phyloP scores from a whole-genome alignment of 2,888 invertebrate species.

The Lysandra coridon region DNA sequence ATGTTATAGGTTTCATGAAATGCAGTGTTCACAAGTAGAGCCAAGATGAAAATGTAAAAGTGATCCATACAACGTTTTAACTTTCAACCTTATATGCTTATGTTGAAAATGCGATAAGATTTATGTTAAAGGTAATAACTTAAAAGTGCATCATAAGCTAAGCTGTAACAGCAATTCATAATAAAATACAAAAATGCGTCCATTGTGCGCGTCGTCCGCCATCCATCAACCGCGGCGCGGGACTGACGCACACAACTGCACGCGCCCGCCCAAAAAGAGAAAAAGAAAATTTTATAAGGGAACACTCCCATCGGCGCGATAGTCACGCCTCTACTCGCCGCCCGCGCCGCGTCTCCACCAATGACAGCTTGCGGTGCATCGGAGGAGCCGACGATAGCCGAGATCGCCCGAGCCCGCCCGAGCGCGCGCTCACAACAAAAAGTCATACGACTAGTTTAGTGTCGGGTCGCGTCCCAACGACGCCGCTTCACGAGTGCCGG shows the following conservation, averaged over 20 bases:
- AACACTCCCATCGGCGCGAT: constrained; percentile 69
- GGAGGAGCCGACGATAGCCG: constrained; percentile 60
- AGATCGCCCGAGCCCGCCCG: constrained; percentile 59
- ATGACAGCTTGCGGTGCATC: constrained; percentile 53
- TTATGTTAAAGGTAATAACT: constrained; percentile 13
- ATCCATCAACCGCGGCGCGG: constrained; percentile 72
- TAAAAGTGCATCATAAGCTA: constrained; percentile 26
- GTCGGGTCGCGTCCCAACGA: constrained; percentile 80
- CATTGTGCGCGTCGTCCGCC: constrained; percentile 53
- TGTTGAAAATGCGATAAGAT: background rate
- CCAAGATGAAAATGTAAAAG: background rate
- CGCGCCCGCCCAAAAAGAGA: constrained; percentile 75
- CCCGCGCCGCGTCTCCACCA: constrained; percentile 53
- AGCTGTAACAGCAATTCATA: constrained; percentile 37
- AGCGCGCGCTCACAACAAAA: constrained; percentile 76
- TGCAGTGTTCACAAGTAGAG: background rate
- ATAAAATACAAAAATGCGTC: constrained; percentile 53
- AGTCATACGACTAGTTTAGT: constrained; percentile 78
- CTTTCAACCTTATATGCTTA: background rate
- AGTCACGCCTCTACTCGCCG: constrained; percentile 63
- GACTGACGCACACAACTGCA: constrained; percentile 73
- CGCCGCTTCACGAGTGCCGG: constrained; percentile 72
- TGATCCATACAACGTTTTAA: background rate
- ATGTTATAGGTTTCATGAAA: background rate
- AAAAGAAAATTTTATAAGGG: constrained; percentile 78